Percentiles rank a stretch among this genome's conserved stretches.
These are phyloP conservation scores for Dysmachus trigonus DNA, from an alignment of 2,888 invertebrate genomes.

Conservation along the genomic window DNA sequence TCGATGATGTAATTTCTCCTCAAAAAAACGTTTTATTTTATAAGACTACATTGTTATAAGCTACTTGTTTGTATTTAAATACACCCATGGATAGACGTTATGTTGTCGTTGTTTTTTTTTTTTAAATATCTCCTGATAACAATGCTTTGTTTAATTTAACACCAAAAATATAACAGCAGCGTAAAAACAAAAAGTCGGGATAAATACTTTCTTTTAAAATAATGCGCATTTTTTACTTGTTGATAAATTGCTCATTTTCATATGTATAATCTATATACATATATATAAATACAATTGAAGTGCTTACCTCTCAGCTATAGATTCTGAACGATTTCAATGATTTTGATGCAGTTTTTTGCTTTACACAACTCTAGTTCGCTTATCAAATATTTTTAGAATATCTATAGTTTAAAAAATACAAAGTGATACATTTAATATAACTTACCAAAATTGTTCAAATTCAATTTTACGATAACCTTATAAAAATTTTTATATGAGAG, in stretches of 20 bases:
- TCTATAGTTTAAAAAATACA: too few relatives aligned
- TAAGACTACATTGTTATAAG: background rate
- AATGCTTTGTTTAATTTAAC: background rate
- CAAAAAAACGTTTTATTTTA: background rate
- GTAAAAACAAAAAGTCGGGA: background rate
- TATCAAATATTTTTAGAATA: too few relatives aligned
- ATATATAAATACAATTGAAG: too few relatives aligned
- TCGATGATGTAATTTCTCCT: background rate
- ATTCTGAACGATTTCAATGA: too few relatives aligned
- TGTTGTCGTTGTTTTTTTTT: background rate
- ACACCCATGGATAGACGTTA: background rate
- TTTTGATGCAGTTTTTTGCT: too few relatives aligned
- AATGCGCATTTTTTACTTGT: background rate
- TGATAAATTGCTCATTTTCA: background rate
- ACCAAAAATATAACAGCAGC: background rate
- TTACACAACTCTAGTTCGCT: too few relatives aligned
- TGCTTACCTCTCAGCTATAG: too few relatives aligned
- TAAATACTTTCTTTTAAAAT: background rate
- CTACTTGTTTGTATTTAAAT: background rate
- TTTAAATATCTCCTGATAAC: background rate
- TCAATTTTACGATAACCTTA: too few relatives aligned
- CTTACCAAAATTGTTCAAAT: too few relatives aligned
- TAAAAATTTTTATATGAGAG: too few relatives aligned
- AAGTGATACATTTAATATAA: too few relatives aligned
- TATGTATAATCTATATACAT: background rate